Base-by-base conservation (phyloP, 2,797 vertebrate species). In the Pitangus sulphuratus region DNA sequence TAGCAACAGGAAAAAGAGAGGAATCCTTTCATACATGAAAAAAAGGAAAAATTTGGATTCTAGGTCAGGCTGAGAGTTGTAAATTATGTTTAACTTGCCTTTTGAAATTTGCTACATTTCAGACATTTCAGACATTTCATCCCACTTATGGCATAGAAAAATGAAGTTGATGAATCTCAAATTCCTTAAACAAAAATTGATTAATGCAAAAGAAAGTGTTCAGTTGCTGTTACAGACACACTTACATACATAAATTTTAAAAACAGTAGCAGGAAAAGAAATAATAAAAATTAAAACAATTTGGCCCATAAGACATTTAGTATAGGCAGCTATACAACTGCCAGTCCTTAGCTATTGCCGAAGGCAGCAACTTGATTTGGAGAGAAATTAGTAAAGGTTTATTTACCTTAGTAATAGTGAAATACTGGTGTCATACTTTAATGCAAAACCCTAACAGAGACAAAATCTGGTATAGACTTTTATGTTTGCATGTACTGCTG, bases 71-170 rank as follows among this genome's bases (percentile, higher is more conserved):
- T 58, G 35, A 61, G 35, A 47, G 5, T 18, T 78, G 30, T 87
- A 88, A 94, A 81, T 84, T 69, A 50, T 47, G 9, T 64, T 89
- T 85, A 89, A 90, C 35, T 64, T 44, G 15, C 90, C 56, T 84
- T 93, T 65, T 54, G 28, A 86, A 97, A 89, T 92, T 57, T 60
- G 39, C 37, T 89, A 7, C 3, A 20, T 87, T 95, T 93, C 45
- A 80, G 51, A 86, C 11, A 7, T 84, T 28, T 50, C 26, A 28
- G 50, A 51, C 4, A 10, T 30, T 51, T 30, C 28, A 56, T 93
- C n/a, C 17, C 17, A 54, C 53, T 74, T 87, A 53, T 7, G 4
- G 18, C 53, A 58, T 2, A 45, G 51, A 74, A 85, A 26, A 89
- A 79, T 51, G 15, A 94, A 83, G 54, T 3, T 78, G 30, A 72